phyloP scores from a whole-genome alignment of 2,888 invertebrate genomes.

The Latrodectus hesperus region DNA sequence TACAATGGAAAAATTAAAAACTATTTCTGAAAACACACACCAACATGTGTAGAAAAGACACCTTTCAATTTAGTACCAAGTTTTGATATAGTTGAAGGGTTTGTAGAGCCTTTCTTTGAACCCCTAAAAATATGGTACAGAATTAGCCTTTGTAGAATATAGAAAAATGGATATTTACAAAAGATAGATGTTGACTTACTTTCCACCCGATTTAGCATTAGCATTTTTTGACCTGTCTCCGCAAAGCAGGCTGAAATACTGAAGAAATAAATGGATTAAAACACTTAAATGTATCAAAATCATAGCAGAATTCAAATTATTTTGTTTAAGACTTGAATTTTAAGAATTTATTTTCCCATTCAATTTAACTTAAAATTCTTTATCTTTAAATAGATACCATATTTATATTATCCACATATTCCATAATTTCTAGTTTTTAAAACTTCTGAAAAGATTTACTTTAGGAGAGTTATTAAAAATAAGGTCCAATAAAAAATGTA shows the following conservation, averaged over 20 bases:
- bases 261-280: conserved; percentile 19
- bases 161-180: too few species aligned
- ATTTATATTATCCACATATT: too few species aligned
- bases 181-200: conserved; percentile 19
- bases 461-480: too few species aligned
- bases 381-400: too few species aligned
- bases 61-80: conserved; percentile 80
- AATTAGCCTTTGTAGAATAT: too few species aligned
- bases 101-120: conserved; percentile 72
- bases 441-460: too few species aligned
- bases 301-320: neutral
- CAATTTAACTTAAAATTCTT: too few species aligned
- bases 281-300: neutral
- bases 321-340: too few species aligned
- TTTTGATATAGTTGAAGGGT: conserved; percentile 75
- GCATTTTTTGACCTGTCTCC: conserved; percentile 48
- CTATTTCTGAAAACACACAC: conserved; percentile 68
- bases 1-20: neutral
- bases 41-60: conserved; percentile 76
- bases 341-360: neutral
- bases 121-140: conserved; percentile 41
- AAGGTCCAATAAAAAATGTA: too few species aligned
- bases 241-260: conserved; percentile 68
- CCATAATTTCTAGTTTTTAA: too few species aligned
- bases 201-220: conserved; percentile 44